Percentiles rank a stretch among this genome's conserved stretches.
Conservation (phyloP, 2,888 invertebrate species). For the Pterobdella sp. region DNA sequence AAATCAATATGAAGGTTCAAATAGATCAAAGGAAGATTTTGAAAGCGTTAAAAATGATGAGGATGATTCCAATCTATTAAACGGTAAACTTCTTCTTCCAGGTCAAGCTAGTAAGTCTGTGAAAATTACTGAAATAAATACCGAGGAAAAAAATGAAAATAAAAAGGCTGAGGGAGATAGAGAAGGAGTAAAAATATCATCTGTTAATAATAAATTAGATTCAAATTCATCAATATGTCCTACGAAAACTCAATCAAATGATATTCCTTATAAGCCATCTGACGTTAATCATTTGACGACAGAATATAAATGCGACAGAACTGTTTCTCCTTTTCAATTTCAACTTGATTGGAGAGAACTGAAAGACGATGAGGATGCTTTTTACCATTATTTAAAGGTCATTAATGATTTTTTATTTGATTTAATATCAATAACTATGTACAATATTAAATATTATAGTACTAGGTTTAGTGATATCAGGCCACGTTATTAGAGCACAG, state of each 20-base stretch:
- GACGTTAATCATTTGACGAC: neutral
- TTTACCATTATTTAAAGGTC: constrained; percentile 47
- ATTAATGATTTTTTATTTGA: neutral
- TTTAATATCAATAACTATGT: neutral
- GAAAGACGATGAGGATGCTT: constrained; percentile 40
- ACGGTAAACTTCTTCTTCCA: no score
- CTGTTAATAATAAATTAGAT: no score
- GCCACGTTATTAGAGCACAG: no score
- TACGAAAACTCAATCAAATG: no score
- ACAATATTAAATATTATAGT: neutral
- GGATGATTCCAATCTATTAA: no score
- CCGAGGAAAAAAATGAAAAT: neutral
- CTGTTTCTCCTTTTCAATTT: constrained; percentile 45
- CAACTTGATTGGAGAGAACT: constrained; percentile 45
- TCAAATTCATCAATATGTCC: neutral
- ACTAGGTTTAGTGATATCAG: neutral
- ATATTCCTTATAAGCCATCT: neutral
- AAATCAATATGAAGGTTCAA: neutral
- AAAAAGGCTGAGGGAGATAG: neutral
- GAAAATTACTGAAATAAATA: no score
- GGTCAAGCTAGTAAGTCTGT: no score
- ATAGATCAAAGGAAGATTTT: constrained; percentile 27
- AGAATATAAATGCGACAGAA: neutral
- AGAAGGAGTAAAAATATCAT: neutral
- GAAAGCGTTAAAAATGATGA: neutral